phyloP scores from a whole-genome alignment of 2,797 vertebrate species.

The Phalanger gymnotis region DNA sequence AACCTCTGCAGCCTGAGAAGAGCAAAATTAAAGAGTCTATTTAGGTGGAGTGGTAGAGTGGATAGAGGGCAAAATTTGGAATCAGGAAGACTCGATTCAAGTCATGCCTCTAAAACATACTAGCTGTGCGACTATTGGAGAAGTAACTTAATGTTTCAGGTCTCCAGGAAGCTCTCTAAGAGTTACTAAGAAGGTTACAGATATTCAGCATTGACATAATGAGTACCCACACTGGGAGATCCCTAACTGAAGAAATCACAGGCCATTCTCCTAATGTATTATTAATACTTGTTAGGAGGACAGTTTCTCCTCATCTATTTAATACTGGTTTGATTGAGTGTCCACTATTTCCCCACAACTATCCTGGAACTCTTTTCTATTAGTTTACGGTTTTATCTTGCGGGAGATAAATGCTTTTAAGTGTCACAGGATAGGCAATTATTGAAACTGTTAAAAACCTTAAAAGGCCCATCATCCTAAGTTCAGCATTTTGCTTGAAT shows the following conservation, averaged over 20 bases:
- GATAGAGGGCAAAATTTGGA: neutral
- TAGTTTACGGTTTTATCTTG: constrained; percentile 9
- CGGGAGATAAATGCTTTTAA: neutral
- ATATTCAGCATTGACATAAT: neutral
- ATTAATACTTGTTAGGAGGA: constrained; percentile 25
- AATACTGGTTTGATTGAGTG: constrained; percentile 29
- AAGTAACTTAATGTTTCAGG: neutral
- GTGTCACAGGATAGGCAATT: constrained; percentile 39
- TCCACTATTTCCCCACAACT: constrained; percentile 13
- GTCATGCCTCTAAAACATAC: neutral
- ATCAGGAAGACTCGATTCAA: neutral
- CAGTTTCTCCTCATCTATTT: constrained; percentile 50
- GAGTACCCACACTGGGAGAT: neutral
- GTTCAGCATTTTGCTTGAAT: neutral
- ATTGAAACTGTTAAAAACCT: constrained; percentile 40
- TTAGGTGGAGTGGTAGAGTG: neutral
- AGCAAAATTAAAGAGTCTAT: neutral
- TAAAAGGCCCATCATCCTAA: constrained; percentile 52
- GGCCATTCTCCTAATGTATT: constrained; percentile 27
- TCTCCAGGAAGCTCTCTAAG: neutral
- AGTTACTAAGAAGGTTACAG: neutral
- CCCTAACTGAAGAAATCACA: neutral
- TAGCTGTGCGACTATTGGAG: neutral
- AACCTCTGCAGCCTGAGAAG: neutral
- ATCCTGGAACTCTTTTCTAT: constrained; percentile 45